A percentile compares a stretch with the other conserved stretches of the same genome.
phyloP scores from a whole-genome alignment of 1,140 invertebrate species.

The Spodoptera litura region DNA sequence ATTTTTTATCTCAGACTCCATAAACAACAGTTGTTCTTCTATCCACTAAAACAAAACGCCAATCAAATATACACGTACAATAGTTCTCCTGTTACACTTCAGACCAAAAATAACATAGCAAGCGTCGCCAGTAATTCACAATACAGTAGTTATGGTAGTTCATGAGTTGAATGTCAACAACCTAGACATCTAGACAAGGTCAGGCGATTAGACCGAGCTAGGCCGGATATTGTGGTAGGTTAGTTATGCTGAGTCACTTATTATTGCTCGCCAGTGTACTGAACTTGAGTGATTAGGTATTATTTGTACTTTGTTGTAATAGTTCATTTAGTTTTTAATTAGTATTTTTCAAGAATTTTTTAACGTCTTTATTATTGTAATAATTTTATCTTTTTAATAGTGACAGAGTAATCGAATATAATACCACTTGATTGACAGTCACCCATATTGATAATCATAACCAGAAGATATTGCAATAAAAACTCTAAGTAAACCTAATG shows the following conservation, averaged over 20 bases:
- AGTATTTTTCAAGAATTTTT: too few relatives aligned
- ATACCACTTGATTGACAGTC: too few relatives aligned
- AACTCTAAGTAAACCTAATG: too few relatives aligned
- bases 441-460: too few relatives aligned
- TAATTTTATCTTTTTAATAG: too few relatives aligned
- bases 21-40: too few relatives aligned
- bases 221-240: conserved; percentile 43
- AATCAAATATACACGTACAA: not conserved
- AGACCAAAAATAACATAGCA: not conserved
- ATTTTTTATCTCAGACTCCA: too few relatives aligned
- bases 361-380: too few relatives aligned
- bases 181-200: conserved; percentile 32
- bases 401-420: too few relatives aligned
- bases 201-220: conserved; percentile 31
- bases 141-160: not conserved
- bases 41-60: too few relatives aligned
- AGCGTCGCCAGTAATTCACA: conserved; percentile 3
- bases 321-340: not conserved
- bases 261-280: not conserved
- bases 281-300: not conserved
- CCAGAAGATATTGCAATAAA: too few relatives aligned
- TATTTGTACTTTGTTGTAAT: not conserved
- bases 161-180: conserved; percentile 29
- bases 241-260: conserved; percentile 1
- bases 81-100: not conserved